Conservation (phyloP, 2,113 vertebrate species). For the Leptobrachium ailaonicum region DNA sequence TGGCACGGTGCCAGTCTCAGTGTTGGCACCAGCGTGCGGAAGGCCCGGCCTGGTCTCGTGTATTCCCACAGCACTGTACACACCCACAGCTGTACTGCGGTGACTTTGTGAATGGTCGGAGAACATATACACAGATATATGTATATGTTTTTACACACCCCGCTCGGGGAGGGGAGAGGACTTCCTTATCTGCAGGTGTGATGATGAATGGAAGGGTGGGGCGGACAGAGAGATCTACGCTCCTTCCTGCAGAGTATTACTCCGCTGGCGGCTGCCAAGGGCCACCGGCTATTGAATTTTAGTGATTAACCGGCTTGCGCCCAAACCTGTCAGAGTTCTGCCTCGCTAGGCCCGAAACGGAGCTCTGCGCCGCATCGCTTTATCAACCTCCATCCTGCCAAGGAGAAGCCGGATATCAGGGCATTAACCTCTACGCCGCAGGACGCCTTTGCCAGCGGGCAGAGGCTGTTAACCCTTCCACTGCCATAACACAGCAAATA, state of each 20-base stretch:
- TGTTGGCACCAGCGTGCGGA: too few relatives aligned
- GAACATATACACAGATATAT: background rate
- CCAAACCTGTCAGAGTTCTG: background rate
- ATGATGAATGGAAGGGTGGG: conserved; percentile 28
- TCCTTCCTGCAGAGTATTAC: conserved; percentile 19
- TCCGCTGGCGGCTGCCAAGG: background rate
- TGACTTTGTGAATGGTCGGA: background rate
- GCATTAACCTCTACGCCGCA: too few relatives aligned
- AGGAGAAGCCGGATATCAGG: too few relatives aligned
- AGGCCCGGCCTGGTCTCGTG: too few relatives aligned
- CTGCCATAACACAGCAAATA: too few relatives aligned
- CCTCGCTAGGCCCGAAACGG: too few relatives aligned
- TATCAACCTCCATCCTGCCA: too few relatives aligned
- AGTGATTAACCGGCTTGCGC: conserved; percentile 2
- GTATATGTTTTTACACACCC: conserved; percentile 39
- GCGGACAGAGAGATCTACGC: background rate
- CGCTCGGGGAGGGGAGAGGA: conserved; percentile 19
- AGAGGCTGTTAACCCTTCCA: too few relatives aligned
- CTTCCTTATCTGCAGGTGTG: conserved; percentile 48
- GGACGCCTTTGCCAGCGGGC: too few relatives aligned
- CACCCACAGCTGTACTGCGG: background rate
- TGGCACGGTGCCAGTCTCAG: too few relatives aligned
- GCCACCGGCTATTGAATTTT: background rate
- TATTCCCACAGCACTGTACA: background rate
- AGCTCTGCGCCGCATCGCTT: too few relatives aligned